Conservation (phyloP, 2,797 vertebrate genomes). For the Columba guinea region DNA sequence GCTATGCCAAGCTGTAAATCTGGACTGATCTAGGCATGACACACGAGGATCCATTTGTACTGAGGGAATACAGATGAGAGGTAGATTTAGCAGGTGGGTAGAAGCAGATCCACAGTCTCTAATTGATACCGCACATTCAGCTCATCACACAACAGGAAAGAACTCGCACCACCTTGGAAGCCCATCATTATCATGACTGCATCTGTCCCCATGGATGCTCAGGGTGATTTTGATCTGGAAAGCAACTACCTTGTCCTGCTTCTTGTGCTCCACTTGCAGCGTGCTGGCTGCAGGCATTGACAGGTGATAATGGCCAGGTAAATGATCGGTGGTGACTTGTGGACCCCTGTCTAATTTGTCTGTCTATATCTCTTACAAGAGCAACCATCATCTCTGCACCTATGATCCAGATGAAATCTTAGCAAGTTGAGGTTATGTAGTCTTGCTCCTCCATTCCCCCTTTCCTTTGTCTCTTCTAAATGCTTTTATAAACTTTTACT, state of each 20-base stretch:
- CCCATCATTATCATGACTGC: not conserved
- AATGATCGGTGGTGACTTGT: not conserved
- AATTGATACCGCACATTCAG: not conserved
- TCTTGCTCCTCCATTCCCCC: not conserved
- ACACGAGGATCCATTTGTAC: not conserved
- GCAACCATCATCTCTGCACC: not conserved
- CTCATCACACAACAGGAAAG: not conserved
- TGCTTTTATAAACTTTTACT: not conserved
- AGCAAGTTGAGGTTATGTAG: not conserved
- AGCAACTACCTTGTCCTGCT: not conserved
- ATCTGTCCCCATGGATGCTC: not conserved
- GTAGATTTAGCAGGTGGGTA: not conserved
- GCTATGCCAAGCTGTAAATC: not conserved
- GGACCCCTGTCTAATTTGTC: not conserved
- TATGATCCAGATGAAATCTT: not conserved
- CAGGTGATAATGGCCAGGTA: constrained; percentile 13
- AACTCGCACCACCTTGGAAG: not conserved
- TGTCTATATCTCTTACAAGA: constrained; percentile 16
- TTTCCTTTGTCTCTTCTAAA: not conserved
- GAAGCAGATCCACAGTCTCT: not conserved
- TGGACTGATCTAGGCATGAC: not conserved
- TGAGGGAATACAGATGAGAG: not conserved
- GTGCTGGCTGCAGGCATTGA: not conserved
- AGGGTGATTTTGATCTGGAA: not conserved
- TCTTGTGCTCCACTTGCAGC: not conserved